Conservation (phyloP, 2,113 vertebrate species). For the Cercocebus atys region DNA sequence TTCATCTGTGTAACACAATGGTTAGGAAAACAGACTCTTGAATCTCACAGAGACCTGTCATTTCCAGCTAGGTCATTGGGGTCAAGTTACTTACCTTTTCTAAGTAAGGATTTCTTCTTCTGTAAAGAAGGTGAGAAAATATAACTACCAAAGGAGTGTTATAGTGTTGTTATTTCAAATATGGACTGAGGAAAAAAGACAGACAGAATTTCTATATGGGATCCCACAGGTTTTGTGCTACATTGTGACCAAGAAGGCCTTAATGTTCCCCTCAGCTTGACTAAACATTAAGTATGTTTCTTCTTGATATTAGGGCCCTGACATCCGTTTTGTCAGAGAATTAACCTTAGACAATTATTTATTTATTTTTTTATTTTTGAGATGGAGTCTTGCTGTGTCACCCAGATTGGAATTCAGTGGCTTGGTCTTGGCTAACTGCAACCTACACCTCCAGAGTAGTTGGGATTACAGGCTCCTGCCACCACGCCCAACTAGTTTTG, state of each 20-base stretch:
- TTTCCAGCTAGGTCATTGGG: background rate
- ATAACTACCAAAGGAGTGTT: background rate
- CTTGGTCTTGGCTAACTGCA: background rate
- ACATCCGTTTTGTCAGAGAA: background rate
- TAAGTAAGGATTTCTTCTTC: background rate
- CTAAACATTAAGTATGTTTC: background rate
- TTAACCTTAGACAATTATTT: background rate
- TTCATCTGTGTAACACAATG: background rate
- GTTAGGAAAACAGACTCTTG: background rate
- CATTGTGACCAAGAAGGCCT: background rate
- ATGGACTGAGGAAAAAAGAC: background rate
- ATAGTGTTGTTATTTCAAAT: background rate
- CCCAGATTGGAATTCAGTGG: background rate
- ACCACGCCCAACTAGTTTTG: background rate
- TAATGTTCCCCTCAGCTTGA: background rate
- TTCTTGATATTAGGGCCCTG: background rate
- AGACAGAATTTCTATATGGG: background rate
- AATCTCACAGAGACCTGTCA: background rate
- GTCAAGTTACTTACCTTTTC: background rate
- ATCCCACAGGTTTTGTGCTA: background rate
- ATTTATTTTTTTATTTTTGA: background rate
- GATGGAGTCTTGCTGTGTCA: background rate
- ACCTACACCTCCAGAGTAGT: background rate
- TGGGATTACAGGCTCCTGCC: background rate
- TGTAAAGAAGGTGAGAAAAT: background rate